Evolutionary conservation across 1,140 invertebrate species (phyloP).

Genomic region (Trialeurodes vaporariorum): DNA sequence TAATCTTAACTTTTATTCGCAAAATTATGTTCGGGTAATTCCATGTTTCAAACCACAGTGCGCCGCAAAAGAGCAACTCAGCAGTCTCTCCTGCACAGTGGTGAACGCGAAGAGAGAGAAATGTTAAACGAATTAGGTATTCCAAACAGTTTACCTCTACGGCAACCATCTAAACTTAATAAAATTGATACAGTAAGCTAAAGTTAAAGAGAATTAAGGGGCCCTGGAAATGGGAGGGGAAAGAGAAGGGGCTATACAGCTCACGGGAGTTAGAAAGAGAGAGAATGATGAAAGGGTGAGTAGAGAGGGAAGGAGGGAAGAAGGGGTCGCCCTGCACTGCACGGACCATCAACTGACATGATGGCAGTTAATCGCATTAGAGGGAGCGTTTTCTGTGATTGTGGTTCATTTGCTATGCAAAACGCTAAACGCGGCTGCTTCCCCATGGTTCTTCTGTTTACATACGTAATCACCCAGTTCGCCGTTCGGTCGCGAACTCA

Average conservation of each 20-base stretch:
- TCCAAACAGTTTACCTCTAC: background rate
- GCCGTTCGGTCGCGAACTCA: too few species aligned
- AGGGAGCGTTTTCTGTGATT: background rate
- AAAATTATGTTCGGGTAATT: too few species aligned
- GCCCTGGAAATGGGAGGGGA: too few species aligned
- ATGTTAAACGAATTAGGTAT: slow-evolving; percentile 1
- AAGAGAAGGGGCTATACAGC: too few species aligned
- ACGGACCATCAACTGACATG: background rate
- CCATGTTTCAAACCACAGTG: too few species aligned
- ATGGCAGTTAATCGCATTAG: background rate
- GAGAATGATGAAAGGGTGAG: too few species aligned
- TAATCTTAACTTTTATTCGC: too few species aligned
- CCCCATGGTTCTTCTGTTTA: background rate
- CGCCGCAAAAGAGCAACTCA: too few species aligned
- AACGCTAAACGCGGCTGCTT: background rate
- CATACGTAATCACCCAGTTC: background rate
- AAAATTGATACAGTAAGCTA: background rate
- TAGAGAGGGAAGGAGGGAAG: too few species aligned
- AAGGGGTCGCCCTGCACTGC: background rate
- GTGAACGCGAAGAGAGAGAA: too few species aligned
- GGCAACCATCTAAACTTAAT: background rate
- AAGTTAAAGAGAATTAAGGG: background rate
- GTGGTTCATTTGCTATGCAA: background rate
- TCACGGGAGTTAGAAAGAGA: too few species aligned
- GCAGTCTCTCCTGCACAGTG: too few species aligned